Percentiles rank a stretch among this genome's conserved stretches.
phyloP scores from a whole-genome alignment of 1,140 invertebrate genomes.

The Pseudachorutes palmiensis region DNA sequence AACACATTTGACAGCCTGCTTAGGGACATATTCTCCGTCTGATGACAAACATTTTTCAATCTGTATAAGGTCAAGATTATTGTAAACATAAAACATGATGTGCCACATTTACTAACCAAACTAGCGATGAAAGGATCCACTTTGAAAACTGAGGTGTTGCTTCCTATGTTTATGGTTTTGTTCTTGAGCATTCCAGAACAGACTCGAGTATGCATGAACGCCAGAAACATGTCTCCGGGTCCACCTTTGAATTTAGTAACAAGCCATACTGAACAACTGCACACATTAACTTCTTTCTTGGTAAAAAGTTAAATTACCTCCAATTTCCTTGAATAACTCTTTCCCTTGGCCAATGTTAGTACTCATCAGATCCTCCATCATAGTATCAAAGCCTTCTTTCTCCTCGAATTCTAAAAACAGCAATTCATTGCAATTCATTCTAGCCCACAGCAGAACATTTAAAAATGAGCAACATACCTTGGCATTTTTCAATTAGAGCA shows the following conservation, averaged over 20 bases:
- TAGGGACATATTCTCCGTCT: constrained; percentile 1
- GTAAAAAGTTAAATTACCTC: not conserved
- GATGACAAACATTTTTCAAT: not conserved
- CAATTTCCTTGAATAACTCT: constrained; percentile 10
- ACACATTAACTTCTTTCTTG: not conserved
- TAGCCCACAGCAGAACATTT: not conserved
- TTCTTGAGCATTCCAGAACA: constrained; percentile 19
- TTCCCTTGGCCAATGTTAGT: constrained; percentile 16
- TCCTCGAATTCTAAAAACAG: constrained; percentile 8
- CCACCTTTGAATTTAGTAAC: no score
- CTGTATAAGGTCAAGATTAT: not conserved
- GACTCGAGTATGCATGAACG: constrained; percentile 28
- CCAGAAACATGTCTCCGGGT: constrained; percentile 27
- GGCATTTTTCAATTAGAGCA: constrained; percentile 17
- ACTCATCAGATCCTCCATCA: constrained; percentile 11
- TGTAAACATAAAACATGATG: not conserved
- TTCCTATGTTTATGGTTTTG: constrained; percentile 25
- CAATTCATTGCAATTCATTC: no score
- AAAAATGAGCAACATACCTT: constrained; percentile 6
- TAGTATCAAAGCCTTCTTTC: constrained; percentile 10
- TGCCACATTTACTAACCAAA: constrained; percentile 15
- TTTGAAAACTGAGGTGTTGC: constrained; percentile 16
- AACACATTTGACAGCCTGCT: not conserved
- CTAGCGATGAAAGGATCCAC: constrained; percentile 16
- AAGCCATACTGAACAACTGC: no score